Evolutionary conservation across 2,888 invertebrate genomes (phyloP).

Genomic region (Chrysomela aeneicollis): DNA sequence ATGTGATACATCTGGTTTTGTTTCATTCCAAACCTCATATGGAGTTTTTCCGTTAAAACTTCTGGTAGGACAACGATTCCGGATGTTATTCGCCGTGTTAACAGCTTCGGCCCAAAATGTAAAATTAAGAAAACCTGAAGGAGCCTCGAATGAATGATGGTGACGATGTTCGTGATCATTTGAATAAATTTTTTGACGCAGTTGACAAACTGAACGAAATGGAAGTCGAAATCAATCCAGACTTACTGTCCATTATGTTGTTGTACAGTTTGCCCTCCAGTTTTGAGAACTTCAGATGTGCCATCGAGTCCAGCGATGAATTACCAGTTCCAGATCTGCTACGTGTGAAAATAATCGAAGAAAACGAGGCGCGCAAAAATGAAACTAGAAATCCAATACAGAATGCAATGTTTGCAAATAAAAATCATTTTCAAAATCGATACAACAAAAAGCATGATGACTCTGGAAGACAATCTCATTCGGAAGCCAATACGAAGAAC

Average conservation of each 20-base stretch:
- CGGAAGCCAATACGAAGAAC: too few relatives aligned
- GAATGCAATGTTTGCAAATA: not conserved
- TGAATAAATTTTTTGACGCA: slow-evolving; percentile 48
- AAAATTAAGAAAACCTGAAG: too few relatives aligned
- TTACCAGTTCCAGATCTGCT: slow-evolving; percentile 47
- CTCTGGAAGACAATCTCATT: too few relatives aligned
- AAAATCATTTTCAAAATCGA: not conserved
- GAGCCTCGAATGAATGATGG: too few relatives aligned
- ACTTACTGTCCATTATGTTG: slow-evolving; percentile 49
- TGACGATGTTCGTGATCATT: not conserved
- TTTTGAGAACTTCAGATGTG: slow-evolving; percentile 54
- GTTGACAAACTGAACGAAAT: slow-evolving; percentile 53
- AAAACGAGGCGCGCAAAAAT: slow-evolving; percentile 39
- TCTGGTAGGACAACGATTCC: too few relatives aligned
- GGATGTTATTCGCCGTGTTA: too few relatives aligned
- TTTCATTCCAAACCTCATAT: too few relatives aligned
- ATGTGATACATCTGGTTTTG: too few relatives aligned
- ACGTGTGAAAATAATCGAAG: slow-evolving; percentile 48
- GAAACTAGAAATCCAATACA: slow-evolving; percentile 14
- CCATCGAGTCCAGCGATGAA: slow-evolving; percentile 53
- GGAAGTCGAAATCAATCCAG: slow-evolving; percentile 46
- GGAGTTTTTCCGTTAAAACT: too few relatives aligned
- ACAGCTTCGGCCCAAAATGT: too few relatives aligned
- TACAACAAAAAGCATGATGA: not conserved
- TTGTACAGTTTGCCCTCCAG: slow-evolving; percentile 41